Conservation (phyloP, 2,113 vertebrate species). For the Aythya baeri region DNA sequence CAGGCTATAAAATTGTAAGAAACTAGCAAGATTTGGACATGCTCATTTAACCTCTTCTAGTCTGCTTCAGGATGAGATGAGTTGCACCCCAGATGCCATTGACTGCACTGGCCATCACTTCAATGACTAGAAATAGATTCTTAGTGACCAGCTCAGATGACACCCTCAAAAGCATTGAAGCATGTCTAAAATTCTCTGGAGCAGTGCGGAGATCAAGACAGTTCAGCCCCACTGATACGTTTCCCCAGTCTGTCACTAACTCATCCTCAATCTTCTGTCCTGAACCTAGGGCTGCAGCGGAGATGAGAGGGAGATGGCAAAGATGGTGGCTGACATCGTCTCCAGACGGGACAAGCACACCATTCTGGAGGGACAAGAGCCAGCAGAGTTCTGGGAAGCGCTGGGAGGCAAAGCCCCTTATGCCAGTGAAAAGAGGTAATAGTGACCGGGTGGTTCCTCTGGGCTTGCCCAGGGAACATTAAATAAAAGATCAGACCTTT, state of each 20-base stretch:
- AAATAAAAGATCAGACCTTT: background rate
- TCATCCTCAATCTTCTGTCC: background rate
- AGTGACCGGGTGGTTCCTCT: background rate
- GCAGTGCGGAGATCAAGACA: background rate
- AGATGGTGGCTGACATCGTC: conserved; percentile 81
- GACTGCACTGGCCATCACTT: background rate
- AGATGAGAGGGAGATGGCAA: conserved; percentile 90
- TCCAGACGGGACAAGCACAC: conserved; percentile 86
- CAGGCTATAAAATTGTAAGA: background rate
- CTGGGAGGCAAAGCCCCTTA: conserved; percentile 90
- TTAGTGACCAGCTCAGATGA: background rate
- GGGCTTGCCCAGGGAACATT: background rate
- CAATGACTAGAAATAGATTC: background rate
- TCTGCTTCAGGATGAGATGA: background rate
- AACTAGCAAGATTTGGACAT: background rate
- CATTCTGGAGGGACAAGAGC: conserved; percentile 90
- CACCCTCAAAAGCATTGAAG: background rate
- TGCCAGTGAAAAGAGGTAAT: conserved; percentile 85
- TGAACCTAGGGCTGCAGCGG: conserved; percentile 86
- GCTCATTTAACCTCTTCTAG: background rate
- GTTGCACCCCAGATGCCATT: background rate
- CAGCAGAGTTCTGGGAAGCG: conserved; percentile 89
- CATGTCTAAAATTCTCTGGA: background rate
- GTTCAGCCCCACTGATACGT: background rate
- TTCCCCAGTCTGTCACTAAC: background rate